phyloP scores from a whole-genome alignment of 2,113 vertebrate species.

The Corythornis vintsioides region DNA sequence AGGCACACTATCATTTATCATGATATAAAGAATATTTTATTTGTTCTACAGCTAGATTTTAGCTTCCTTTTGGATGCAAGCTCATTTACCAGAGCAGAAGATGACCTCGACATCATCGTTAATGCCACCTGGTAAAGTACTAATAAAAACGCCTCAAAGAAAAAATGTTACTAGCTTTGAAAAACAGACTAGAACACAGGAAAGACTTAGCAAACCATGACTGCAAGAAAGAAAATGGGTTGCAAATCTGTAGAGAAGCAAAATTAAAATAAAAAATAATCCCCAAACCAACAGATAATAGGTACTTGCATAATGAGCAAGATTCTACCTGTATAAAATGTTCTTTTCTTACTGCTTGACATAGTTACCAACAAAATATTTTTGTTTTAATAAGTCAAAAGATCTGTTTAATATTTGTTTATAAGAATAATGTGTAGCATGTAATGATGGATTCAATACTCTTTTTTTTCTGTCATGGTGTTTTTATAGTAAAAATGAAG shows the following conservation, averaged over 20 bases:
- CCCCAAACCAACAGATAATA: background rate
- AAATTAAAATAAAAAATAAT: background rate
- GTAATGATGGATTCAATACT: background rate
- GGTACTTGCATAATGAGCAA: background rate
- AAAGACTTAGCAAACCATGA: background rate
- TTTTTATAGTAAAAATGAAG: constrained; percentile 84
- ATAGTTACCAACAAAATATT: background rate
- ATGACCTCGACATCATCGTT: constrained; percentile 80
- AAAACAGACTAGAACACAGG: background rate
- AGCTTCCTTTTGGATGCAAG: constrained; percentile 91
- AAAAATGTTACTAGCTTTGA: background rate
- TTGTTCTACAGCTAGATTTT: constrained; percentile 81
- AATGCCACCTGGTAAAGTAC: constrained; percentile 84
- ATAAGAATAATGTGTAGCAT: background rate
- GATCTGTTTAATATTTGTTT: background rate
- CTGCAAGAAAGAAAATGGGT: background rate
- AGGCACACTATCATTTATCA: background rate
- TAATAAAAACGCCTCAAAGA: background rate
- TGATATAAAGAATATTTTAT: background rate
- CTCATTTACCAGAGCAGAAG: constrained; percentile 83
- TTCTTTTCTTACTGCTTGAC: background rate
- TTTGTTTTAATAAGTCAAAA: background rate
- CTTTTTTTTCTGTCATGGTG: background rate
- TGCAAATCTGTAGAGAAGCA: background rate
- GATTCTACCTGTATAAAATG: background rate